Base-by-base conservation (phyloP, 2,797 vertebrate genomes). In the Notolabrus celidotus region DNA sequence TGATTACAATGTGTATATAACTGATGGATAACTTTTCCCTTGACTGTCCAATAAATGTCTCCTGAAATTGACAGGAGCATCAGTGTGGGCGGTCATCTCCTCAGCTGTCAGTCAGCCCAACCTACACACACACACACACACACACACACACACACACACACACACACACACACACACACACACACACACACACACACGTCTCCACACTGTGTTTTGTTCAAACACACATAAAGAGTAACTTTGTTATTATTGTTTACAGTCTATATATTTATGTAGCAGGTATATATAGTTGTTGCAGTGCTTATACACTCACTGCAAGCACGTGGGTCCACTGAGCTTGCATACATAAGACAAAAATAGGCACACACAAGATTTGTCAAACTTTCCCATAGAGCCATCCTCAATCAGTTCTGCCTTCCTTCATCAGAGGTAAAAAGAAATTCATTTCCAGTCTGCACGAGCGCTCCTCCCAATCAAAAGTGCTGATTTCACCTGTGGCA, bases 401-500 rank as follows among this genome's bases (percentile, higher is more conserved):
- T 59, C 43, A 57, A 2, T 58, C 31, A 56, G 3, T 50, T 53
- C 34, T 10, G 0, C 49, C 36, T 47, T 27, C 49, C 22, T 58
- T 45, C 39, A 60, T 59, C 46, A 31, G 20, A 64, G 45, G 25
- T 55, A 17, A 74, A 73, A 63, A 52, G 23, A 57, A 58, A 39
- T 58, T 36, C 3, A 54, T 53, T 71, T 3, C 31, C n/a, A 20
- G 55, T 46, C 50, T 55, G 45, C 7, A 23, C 11, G 43, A 15
- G 49, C 31, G 45, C 38, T 55, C 46, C 19, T 54, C 19, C 52
- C 46, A 68, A 27, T 79, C 61, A 69, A 46, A 67, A 63, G 53
- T 39, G 31, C 20, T 52, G 42, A 56, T 75, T 74, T 70, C 45
- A 64, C 51, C 47, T 65, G 62, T 62, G 49, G 67, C 43, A 17